Conservation (phyloP, 1,140 invertebrate species). For the Popillia japonica region DNA sequence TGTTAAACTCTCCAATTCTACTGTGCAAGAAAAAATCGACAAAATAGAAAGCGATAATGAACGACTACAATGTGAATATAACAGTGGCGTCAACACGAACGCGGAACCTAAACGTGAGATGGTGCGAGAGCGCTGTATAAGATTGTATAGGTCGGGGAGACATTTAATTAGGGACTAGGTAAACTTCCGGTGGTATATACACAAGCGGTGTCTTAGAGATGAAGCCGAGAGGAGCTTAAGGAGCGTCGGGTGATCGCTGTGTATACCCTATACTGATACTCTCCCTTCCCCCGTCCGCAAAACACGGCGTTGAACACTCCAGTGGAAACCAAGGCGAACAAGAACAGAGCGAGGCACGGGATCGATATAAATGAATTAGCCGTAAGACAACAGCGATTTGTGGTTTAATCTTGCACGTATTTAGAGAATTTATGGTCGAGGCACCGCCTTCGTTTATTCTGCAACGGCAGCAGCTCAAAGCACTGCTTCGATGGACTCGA, state of each 20-base stretch:
- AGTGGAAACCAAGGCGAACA: too few species aligned
- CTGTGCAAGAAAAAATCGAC: not conserved
- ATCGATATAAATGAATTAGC: slow-evolving; percentile 60
- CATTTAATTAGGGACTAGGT: not conserved
- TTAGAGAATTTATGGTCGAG: slow-evolving; percentile 56
- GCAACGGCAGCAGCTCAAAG: not conserved
- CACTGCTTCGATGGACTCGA: too few species aligned
- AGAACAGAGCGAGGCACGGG: slow-evolving; percentile 12
- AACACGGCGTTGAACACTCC: too few species aligned
- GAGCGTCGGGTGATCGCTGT: too few species aligned
- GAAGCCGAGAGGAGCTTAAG: not conserved
- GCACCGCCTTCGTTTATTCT: slow-evolving; percentile 48
- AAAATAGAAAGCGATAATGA: not conserved
- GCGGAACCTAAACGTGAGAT: not conserved
- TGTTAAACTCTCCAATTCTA: not conserved
- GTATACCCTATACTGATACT: too few species aligned
- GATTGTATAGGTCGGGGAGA: not conserved
- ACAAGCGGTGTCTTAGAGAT: not conserved
- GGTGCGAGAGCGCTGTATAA: not conserved
- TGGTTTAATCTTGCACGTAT: slow-evolving; percentile 60
- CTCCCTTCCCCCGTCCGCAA: too few species aligned
- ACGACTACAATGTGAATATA: not conserved
- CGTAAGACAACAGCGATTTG: slow-evolving; percentile 59
- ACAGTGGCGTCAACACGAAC: not conserved
- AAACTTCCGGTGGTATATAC: not conserved